A percentile compares a stretch with the other conserved stretches of the same genome.
Conservation (phyloP, 2,888 invertebrate genomes). For the Creontiades dilutus region DNA sequence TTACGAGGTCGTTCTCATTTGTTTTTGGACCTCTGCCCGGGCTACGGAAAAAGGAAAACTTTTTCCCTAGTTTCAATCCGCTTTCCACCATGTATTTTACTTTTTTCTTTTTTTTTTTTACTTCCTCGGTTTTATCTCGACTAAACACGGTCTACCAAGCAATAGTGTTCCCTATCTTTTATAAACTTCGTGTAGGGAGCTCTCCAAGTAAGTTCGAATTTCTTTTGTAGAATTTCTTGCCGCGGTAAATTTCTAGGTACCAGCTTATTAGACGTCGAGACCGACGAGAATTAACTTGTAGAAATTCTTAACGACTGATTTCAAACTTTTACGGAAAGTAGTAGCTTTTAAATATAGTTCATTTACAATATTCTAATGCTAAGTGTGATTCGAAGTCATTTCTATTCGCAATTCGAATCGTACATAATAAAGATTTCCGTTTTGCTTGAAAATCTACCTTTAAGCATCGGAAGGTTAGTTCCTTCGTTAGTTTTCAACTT, state of each 20-base stretch:
- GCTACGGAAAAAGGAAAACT: conserved; percentile 1
- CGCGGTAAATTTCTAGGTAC: neutral
- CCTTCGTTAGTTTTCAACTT: too few relatives aligned
- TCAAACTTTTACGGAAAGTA: too few relatives aligned
- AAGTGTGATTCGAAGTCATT: too few relatives aligned
- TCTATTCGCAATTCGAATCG: too few relatives aligned
- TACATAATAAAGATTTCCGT: too few relatives aligned
- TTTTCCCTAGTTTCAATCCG: conserved; percentile 53
- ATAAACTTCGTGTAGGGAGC: neutral
- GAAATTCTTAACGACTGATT: too few relatives aligned
- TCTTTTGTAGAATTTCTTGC: neutral
- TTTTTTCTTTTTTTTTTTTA: neutral
- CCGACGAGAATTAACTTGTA: neutral
- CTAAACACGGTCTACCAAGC: conserved; percentile 27
- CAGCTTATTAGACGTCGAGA: neutral
- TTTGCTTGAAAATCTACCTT: too few relatives aligned
- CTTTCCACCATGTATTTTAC: conserved; percentile 25
- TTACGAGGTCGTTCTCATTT: conserved; percentile 56
- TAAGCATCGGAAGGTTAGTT: too few relatives aligned
- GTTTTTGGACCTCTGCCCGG: conserved; percentile 53
- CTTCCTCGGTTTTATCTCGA: neutral
- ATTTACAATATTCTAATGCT: too few relatives aligned
- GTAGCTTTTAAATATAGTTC: too few relatives aligned
- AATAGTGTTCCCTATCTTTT: conserved; percentile 11
- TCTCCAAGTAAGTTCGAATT: conserved; percentile 1